These are phyloP conservation scores for Shinisaurus crocodilurus DNA, from an alignment of 2,113 vertebrate genomes.

Conservation along the genomic window DNA sequence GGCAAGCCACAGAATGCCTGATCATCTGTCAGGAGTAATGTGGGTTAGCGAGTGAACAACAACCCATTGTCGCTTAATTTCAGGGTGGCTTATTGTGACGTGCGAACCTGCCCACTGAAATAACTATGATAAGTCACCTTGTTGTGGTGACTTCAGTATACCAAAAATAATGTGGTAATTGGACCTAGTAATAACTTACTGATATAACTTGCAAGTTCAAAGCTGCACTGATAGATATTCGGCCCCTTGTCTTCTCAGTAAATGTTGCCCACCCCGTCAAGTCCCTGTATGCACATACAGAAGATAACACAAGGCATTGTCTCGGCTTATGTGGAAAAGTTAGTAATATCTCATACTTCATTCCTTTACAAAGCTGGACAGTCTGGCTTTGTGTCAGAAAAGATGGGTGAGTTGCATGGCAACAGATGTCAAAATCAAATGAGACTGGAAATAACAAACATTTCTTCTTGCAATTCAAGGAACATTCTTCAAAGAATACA, in stretches of 20 bases:
- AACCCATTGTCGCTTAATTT: too few relatives aligned
- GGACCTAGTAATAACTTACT: background rate
- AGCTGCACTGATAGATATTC: background rate
- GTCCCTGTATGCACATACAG: background rate
- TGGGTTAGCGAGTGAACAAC: too few relatives aligned
- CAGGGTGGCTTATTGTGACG: too few relatives aligned
- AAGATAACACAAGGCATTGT: too few relatives aligned
- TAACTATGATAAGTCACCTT: background rate
- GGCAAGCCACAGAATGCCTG: too few relatives aligned
- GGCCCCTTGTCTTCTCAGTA: background rate
- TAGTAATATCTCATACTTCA: background rate
- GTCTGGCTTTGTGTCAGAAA: background rate
- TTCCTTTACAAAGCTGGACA: background rate
- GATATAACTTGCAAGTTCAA: background rate
- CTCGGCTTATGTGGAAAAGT: background rate
- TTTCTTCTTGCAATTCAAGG: background rate
- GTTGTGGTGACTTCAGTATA: too few relatives aligned
- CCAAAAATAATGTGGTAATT: background rate
- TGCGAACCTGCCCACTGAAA: too few relatives aligned
- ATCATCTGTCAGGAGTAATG: too few relatives aligned
- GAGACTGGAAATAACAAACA: background rate
- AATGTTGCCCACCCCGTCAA: background rate
- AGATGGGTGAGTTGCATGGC: background rate
- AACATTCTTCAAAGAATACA: background rate
- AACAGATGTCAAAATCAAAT: conserved; percentile 7